Base-by-base conservation (phyloP, 1,140 invertebrate genomes). In the Streblospio benedicti region DNA sequence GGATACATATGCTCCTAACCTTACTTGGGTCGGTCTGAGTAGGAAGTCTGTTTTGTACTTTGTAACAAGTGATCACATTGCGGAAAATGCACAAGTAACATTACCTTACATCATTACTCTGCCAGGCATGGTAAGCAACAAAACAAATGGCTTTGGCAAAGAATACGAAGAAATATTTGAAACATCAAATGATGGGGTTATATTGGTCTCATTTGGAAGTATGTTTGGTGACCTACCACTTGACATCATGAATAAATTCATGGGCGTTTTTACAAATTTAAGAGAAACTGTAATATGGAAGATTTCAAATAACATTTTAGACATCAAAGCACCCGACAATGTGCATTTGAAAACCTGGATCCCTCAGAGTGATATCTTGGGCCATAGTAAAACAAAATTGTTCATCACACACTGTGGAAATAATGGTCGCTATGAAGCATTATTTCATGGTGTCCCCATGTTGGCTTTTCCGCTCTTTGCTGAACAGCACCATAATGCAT, bases 281-380 rank as follows among this genome's bases (percentile, higher is more conserved):
- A n/a, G n/a, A n/a, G n/a, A n/a, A n/a, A n/a, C n/a, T n/a, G n/a
- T n/a, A n/a, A n/a, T n/a, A n/a, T n/a, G n/a, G n/a, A n/a, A n/a
- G n/a, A n/a, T n/a, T n/a, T n/a, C n/a, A n/a, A n/a, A n/a, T n/a
- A n/a, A n/a, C n/a, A n/a, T n/a, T n/a, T n/a, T n/a, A n/a, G n/a
- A n/a, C n/a, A n/a, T n/a, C n/a, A n/a, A n/a, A 75, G 30, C 45
- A 31, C 68, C 79, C 0, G 73, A 80, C 54, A 88, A 88, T 74
- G 77, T 88, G 32, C 80, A 81, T 64, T 70, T 84, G 4, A 72
- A 78, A n/a, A 82, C 81, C 65, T 88, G 86, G 86, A 67, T 86
- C 60, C 87, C 86, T 1, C 86, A 88, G 72, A 79, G 82, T 28
- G 54, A 67, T 35, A 27, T 62, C 51, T 50, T 60, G 59, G 68